A percentile compares a stretch with the other conserved stretches of the same genome.
Evolutionary conservation across 30 jellyfish, hydroid and myxozoan genomes (phyloP).

Genomic region (Phacellophora camtschatica): DNA sequence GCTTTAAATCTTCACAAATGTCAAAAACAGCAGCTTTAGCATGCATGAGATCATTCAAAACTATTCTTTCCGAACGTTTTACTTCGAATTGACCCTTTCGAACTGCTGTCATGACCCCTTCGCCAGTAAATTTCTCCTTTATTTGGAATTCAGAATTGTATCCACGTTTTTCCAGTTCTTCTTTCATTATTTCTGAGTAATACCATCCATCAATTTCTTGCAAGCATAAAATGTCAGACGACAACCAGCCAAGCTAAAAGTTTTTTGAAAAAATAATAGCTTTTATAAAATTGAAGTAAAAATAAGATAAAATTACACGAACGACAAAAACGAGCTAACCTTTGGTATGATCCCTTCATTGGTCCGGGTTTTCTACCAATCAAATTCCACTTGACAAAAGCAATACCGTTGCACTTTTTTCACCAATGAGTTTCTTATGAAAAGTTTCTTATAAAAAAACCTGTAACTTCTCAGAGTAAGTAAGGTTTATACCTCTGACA

Average conservation of each 20-base stretch:
- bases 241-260: not conserved
- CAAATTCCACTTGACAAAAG: no score
- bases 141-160: not conserved
- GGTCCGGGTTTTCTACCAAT: no score
- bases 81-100: not conserved
- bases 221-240: conserved; percentile 24
- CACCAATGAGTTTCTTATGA: no score
- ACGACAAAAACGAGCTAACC: no score
- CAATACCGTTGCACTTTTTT: no score
- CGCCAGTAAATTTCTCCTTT: conserved; percentile 7
- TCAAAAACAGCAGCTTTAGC: not conserved
- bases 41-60: conserved; percentile 4
- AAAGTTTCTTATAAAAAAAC: no score
- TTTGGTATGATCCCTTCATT: no score
- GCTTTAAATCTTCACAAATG: not conserved
- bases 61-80: not conserved
- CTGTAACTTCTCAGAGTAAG: no score
- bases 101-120: conserved; percentile 22
- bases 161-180: not conserved
- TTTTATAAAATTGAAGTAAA: no score
- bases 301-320: no score
- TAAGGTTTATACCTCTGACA: not conserved
- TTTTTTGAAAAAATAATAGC: no score
- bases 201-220: conserved; percentile 29
- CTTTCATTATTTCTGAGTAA: not conserved